Base-by-base conservation (phyloP, 2,797 vertebrate species). In the Rhinogobio ventralis region DNA sequence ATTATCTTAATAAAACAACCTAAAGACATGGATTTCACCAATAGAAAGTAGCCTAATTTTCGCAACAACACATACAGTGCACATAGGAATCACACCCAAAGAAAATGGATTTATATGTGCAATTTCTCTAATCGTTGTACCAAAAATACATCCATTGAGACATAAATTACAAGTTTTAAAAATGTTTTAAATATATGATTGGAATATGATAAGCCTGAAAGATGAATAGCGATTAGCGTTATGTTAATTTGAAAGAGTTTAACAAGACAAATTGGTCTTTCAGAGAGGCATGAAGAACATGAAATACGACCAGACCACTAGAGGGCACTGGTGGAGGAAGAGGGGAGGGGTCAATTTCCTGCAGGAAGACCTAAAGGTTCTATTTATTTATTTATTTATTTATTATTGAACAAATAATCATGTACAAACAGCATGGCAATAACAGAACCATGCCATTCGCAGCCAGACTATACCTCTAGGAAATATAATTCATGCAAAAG, bases 261-360 rank as follows among this genome's bases (percentile, higher is more conserved):
- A 82, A 55, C 28, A 55, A 73, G 55, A 82, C 80, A 82, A 82
- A 82, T 82, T 49, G 53, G 6, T 72, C 23, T 55, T 81, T 60
- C 53, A 73, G 20, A 30, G 36, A 73, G 36, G 67, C n/a, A 69
- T 39, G 62, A 79, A 36, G 64, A 53, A 28, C 62, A 39, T 69
- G 30, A 55, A 36, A 19, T 46, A 11, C 30, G 15, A 53, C 64
- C 64, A 33, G 46, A 55, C 64, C 79, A 55, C 46, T 69, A 69
- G 64, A 81, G 46, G 66, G 64, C 64, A 28, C 79, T 81, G 66
- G 20, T 69, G 79, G 49, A 13, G 83, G 51, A 33, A 33, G 17
- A 6, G 36, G 4, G 33, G 7, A 60, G 13, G 42, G 42, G 19
- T 79, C 28, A 8, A 14, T 66, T 79, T 78, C 36, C 55, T 62